phyloP scores from a whole-genome alignment of 2,113 vertebrate species.

The Campylomormyrus numenius region DNA sequence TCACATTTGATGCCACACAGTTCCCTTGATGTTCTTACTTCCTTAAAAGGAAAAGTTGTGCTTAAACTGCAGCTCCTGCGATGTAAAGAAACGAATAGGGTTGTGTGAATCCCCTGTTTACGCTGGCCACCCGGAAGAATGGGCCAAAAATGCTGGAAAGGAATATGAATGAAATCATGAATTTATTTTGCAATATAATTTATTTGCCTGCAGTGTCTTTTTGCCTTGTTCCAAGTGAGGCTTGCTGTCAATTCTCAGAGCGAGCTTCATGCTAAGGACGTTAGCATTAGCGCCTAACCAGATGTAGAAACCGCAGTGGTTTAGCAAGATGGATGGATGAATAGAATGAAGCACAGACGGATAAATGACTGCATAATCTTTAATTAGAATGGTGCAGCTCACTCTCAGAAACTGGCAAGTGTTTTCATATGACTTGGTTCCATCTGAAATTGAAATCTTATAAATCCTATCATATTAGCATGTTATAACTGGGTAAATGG shows the following conservation, averaged over 20 bases:
- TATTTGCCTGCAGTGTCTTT: neutral
- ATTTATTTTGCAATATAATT: neutral
- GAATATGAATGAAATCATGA: conserved; percentile 5
- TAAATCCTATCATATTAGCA: neutral
- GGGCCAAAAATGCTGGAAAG: neutral
- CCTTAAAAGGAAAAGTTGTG: conserved; percentile 22
- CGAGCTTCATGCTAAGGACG: neutral
- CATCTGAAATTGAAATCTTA: neutral
- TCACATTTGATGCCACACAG: neutral
- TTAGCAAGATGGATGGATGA: neutral
- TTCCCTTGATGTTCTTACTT: neutral
- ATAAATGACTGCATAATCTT: neutral
- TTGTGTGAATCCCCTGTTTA: neutral
- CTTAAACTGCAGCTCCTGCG: neutral
- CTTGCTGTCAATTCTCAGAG: neutral
- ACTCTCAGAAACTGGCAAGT: neutral
- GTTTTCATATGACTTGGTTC: neutral
- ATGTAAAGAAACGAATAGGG: neutral
- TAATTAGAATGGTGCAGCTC: neutral
- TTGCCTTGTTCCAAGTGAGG: neutral
- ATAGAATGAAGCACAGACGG: neutral
- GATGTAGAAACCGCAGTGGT: neutral
- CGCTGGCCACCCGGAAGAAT: neutral
- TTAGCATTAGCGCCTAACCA: neutral
- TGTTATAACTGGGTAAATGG: neutral